phyloP scores from a whole-genome alignment of 30 jellyfish, hydroid and myxozoan genomes.

The Mastigias papua region DNA sequence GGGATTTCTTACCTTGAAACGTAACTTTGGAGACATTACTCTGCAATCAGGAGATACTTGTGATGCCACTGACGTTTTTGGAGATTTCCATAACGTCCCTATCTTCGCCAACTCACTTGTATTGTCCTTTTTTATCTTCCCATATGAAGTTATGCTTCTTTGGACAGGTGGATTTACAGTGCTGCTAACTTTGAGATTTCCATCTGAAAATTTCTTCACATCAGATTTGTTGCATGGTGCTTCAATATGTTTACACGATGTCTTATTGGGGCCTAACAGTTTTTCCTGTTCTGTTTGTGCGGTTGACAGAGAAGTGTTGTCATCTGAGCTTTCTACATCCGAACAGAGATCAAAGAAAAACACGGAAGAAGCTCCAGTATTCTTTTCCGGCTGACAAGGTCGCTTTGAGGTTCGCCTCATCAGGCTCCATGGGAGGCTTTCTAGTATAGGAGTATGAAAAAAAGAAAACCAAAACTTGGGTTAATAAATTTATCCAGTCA shows the following conservation, averaged over 20 bases:
- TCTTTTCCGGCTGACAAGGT: conserved; percentile 2
- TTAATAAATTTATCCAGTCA: too few species aligned
- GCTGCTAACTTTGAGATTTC: neutral
- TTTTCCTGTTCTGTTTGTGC: neutral
- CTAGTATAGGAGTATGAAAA: neutral
- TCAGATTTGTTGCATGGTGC: neutral
- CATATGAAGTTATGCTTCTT: conserved; percentile 49
- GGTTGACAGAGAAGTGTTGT: neutral
- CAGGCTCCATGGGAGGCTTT: neutral
- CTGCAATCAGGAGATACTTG: neutral
- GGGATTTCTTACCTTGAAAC: neutral
- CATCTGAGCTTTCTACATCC: conserved; percentile 36
- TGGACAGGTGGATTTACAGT: conserved; percentile 27
- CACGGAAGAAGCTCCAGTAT: conserved; percentile 30
- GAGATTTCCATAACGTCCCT: conserved; percentile 19
- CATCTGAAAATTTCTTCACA: neutral
- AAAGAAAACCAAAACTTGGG: too few species aligned
- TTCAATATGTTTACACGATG: neutral
- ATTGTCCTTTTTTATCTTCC: conserved; percentile 53
- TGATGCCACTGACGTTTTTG: neutral
- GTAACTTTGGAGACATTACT: neutral
- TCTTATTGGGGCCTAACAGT: neutral
- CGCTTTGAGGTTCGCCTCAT: conserved; percentile 24
- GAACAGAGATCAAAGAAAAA: conserved; percentile 54
- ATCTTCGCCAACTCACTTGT: conserved; percentile 54